phyloP scores from a whole-genome alignment of 2,888 invertebrate species.

The Clepsis dumicolana region DNA sequence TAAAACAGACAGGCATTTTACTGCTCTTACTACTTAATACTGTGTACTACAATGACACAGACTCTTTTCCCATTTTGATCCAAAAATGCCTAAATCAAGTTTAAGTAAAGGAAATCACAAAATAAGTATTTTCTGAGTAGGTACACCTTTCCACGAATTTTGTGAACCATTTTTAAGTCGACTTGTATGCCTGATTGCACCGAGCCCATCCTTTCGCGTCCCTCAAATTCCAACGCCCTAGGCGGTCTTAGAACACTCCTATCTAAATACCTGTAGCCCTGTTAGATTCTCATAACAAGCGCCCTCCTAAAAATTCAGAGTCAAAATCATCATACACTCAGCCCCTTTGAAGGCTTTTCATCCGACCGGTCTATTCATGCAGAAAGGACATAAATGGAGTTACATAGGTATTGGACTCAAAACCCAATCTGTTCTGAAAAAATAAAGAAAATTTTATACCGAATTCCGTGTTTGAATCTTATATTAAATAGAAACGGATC shows the following conservation, averaged over 20 bases:
- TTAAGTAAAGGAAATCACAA: not conserved
- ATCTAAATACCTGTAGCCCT: not conserved
- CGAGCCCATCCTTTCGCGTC: not conserved
- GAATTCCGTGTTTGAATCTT: not conserved
- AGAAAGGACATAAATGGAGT: not conserved
- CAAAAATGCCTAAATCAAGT: not conserved
- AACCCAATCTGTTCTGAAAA: not conserved
- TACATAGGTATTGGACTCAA: no score
- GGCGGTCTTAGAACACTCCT: not conserved
- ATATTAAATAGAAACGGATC: no score
- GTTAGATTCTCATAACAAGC: not conserved
- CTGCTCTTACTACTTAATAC: no score
- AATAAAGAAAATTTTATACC: not conserved
- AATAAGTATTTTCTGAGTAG: not conserved
- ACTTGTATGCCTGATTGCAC: not conserved
- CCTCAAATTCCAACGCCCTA: not conserved
- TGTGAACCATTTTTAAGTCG: not conserved
- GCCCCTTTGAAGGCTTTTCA: not conserved
- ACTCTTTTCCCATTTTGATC: no score
- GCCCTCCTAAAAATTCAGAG: not conserved
- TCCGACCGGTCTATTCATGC: not conserved
- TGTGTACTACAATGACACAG: no score
- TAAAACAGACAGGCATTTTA: not conserved
- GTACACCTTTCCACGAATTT: not conserved
- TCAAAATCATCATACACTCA: not conserved